Evolutionary conservation across 2,888 invertebrate genomes (phyloP), one percentile per base, ranked within the genome.

Genomic region (Cephus runcator): DNA sequence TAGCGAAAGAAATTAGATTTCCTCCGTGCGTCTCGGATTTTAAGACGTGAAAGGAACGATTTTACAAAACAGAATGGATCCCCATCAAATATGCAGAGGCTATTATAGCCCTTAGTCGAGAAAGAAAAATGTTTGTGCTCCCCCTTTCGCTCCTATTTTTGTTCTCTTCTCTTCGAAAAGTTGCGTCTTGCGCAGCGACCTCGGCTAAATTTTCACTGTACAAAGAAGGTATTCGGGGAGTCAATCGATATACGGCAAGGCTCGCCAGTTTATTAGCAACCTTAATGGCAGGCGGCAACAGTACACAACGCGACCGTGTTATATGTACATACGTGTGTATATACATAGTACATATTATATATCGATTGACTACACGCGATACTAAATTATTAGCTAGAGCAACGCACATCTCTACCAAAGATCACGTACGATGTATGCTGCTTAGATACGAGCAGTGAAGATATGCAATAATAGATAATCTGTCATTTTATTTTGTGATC

Each of bases 1-100:
- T 85, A 83, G 84, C 81, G 77, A 79, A 84, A 87, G 84, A 85
- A 88, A 87, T 86, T 86, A 86, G 84, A 88, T 87, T 86, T 84
- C 77, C 81, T 79, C 69, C 69, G 73, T 76, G 76, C 75, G 75
- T 56, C 76, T 69, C 31, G 40, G 69, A 71, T 76, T 71, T 30
- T 74, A 74, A 74, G 30, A 30, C 34, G 30, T 4, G 36, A 74
- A 74, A 78, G 77, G 76, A 81, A 81, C 78, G 79, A 75, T 81
- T 82, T 82, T 79, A 78, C 82, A 80, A 84, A 82, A 82, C 80
- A 83, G 81, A 85, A 86, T 86, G 85, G 83, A 84, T 82, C 80
- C 40, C 84, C 81, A 87, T 88, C 80, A 87, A 87, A 87, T 84
- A 87, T 88, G 87, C 84, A 88, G 85, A 83, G 81, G 85, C 87